Conservation (phyloP, 2,888 invertebrate genomes). For the Gastrophysa polygoni region DNA sequence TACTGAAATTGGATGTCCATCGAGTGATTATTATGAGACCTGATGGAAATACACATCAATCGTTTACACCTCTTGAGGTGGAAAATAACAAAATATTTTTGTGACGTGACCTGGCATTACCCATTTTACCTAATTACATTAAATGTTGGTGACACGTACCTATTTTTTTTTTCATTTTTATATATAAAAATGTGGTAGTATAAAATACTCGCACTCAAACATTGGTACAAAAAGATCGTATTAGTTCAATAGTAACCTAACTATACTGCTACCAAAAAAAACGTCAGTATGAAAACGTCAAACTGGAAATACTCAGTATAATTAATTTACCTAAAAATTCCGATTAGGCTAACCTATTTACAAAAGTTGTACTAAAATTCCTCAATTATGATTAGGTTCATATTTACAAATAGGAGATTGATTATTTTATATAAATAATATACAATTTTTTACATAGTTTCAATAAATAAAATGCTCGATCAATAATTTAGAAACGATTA, state of each 20-base stretch:
- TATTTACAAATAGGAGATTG: slow-evolving; percentile 29
- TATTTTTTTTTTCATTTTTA: slow-evolving; percentile 12
- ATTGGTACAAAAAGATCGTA: slow-evolving; percentile 24
- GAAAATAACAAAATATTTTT: neutral
- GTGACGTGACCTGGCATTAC: neutral
- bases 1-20: too few relatives aligned
- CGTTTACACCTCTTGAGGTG: too few relatives aligned
- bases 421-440: slow-evolving; percentile 39
- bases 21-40: too few relatives aligned
- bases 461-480: slow-evolving; percentile 43
- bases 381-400: slow-evolving; percentile 38
- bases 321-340: slow-evolving; percentile 42
- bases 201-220: slow-evolving; percentile 33
- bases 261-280: slow-evolving; percentile 23
- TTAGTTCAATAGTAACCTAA: slow-evolving; percentile 22
- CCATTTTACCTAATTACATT: slow-evolving; percentile 24
- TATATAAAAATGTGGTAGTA: slow-evolving; percentile 30
- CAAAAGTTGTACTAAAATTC: slow-evolving; percentile 48
- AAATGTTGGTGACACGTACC: slow-evolving; percentile 30
- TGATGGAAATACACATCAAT: neutral
- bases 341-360: slow-evolving; percentile 42
- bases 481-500: slow-evolving; percentile 42
- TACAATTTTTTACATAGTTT: slow-evolving; percentile 37
- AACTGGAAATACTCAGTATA: slow-evolving; percentile 41
- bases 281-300: slow-evolving; percentile 21